These are phyloP conservation scores for Amblyraja radiata DNA, from an alignment of 2,797 vertebrate species.

Conservation along the genomic window DNA sequence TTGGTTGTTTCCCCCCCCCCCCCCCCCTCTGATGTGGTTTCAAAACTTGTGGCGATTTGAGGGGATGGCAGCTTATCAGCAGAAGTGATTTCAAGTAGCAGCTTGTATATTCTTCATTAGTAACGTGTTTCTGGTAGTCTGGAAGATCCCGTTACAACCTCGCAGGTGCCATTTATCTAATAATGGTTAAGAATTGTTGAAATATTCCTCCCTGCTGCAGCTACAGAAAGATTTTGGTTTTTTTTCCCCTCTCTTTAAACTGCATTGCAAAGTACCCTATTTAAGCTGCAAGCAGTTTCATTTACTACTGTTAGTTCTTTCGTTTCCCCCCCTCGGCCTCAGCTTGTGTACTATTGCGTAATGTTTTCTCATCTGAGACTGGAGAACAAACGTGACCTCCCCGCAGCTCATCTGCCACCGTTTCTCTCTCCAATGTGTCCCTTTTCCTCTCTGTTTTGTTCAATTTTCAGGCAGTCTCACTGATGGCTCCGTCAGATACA, in stretches of 20 bases:
- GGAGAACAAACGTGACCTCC: conserved; percentile 45
- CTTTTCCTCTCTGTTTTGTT: conserved; percentile 40
- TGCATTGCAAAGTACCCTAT: not conserved
- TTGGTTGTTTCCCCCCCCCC: not conserved
- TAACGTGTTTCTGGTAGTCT: conserved; percentile 30
- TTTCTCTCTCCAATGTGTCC: too few species aligned
- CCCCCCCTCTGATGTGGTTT: not conserved
- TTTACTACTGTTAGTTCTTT: not conserved
- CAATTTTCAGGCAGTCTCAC: conserved; percentile 3
- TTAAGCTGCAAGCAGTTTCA: conserved; percentile 7
- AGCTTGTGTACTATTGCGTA: conserved; percentile 9
- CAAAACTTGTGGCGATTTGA: conserved; percentile 26
- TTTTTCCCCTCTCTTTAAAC: too few species aligned
- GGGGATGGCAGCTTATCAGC: not conserved
- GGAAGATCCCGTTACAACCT: conserved; percentile 40
- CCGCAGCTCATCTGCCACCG: conserved; percentile 16
- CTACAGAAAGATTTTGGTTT: not conserved
- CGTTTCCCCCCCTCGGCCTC: not conserved
- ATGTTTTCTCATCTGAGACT: conserved; percentile 35
- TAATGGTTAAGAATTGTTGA: not conserved
- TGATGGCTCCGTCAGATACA: conserved; percentile 22
- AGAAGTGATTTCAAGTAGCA: conserved; percentile 4
- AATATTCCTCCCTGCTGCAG: not conserved
- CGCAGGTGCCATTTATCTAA: conserved; percentile 42
- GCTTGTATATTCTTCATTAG: conserved; percentile 29